Base-by-base conservation (phyloP, 2,888 invertebrate genomes). In the Aradus depressus region DNA sequence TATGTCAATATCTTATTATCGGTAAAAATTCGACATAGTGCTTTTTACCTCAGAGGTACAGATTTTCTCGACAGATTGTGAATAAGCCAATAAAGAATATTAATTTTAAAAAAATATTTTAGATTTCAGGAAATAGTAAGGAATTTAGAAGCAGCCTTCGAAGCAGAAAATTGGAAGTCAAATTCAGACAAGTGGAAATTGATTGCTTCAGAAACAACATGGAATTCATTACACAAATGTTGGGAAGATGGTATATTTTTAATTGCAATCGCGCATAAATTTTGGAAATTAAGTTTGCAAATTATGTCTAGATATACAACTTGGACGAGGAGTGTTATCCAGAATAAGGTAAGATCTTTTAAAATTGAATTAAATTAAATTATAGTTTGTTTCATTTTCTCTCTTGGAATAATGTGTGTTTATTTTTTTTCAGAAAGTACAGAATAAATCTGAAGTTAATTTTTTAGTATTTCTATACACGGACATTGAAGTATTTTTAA, bases 51-150 rank as follows among this genome's bases (percentile, higher is more conserved):
- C n/a, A n/a, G n/a, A n/a, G n/a, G n/a, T n/a, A n/a, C n/a, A n/a
- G n/a, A n/a, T n/a, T n/a, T n/a, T n/a, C n/a, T n/a, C n/a, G n/a
- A n/a, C n/a, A n/a, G n/a, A n/a, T n/a, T n/a, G n/a, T n/a, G n/a
- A n/a, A n/a, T n/a, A n/a, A n/a, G n/a, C n/a, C n/a, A n/a, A n/a
- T n/a, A n/a, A n/a, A n/a, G n/a, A n/a, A n/a, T n/a, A n/a, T n/a
- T n/a, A n/a, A n/a, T n/a, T n/a, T n/a, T n/a, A n/a, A n/a, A n/a
- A n/a, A n/a, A n/a, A n/a, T n/a, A n/a, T n/a, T n/a, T n/a, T n/a
- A 74, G 91, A 59, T 93, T 91, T 71, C 93, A 93, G 73, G 89
- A 92, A 71, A 87, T 95, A 64, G 90, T 88, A 48, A 84, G 84
- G 59, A 70, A 68, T 34, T 68, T 77, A 57, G 77, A 78, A 65